These are phyloP conservation scores for Paramisgurnus dabryanus DNA, from an alignment of 2,113 vertebrate genomes.

Conservation along the genomic window DNA sequence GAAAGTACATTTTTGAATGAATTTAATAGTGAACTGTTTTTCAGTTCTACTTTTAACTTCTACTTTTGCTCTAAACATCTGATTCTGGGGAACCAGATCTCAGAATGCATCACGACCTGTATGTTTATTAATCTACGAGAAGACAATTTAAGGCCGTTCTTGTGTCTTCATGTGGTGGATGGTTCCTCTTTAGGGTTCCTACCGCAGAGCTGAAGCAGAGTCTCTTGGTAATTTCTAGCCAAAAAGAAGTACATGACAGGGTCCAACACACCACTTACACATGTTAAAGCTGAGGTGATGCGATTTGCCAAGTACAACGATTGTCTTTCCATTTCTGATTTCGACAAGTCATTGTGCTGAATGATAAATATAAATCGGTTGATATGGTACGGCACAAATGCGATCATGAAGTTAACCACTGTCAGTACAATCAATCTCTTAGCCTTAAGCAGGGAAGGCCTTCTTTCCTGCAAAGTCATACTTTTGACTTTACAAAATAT, in stretches of 20 bases:
- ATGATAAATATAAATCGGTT: conserved; percentile 68
- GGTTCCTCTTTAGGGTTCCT: conserved; percentile 34
- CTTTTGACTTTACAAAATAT: conserved; percentile 66
- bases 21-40: background rate
- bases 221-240: conserved; percentile 61
- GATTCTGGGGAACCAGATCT: background rate
- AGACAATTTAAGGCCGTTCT: background rate
- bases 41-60: background rate
- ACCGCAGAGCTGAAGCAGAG: conserved; percentile 60
- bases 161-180: conserved; percentile 21
- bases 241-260: conserved; percentile 77
- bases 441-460: conserved; percentile 61
- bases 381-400: conserved; percentile 75
- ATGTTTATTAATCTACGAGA: background rate
- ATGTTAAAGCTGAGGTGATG: conserved; percentile 74
- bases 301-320: conserved; percentile 62
- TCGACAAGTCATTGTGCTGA: background rate
- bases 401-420: conserved; percentile 68
- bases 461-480: conserved; percentile 50
- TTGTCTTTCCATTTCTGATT: conserved; percentile 4
- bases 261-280: conserved; percentile 70
- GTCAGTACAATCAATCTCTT: conserved; percentile 68
- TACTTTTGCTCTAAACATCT: background rate
- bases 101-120: no score
- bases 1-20: no score